Conservation (phyloP, 37 sponge, comb jelly and placozoan species). For the Oopsacas minuta region DNA sequence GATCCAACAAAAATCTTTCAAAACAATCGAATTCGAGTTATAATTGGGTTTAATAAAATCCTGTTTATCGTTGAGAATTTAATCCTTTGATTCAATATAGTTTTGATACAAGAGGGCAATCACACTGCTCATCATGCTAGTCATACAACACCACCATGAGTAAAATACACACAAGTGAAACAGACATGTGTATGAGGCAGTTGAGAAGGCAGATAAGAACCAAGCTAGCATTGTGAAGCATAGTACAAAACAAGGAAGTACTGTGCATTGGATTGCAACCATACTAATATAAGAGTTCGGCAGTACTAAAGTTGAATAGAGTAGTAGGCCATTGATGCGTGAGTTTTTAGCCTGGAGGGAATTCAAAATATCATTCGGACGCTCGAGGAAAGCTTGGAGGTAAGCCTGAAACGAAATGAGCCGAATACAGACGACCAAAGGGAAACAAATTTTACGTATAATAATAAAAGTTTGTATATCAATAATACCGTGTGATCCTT, state of each 20-base stretch:
- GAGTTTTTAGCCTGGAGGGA: neutral
- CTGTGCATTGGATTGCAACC: neutral
- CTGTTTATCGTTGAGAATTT: no score
- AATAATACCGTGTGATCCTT: neutral
- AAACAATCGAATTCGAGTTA: no score
- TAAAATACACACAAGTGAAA: neutral
- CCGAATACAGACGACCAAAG: neutral
- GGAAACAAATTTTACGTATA: neutral
- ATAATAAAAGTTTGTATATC: neutral
- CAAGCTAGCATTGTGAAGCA: neutral
- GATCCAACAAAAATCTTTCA: no score
- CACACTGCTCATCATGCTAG: neutral
- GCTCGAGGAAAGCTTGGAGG: neutral
- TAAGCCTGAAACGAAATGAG: neutral
- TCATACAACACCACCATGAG: neutral
- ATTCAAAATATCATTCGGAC: neutral
- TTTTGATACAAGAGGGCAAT: neutral
- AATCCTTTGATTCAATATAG: slow-evolving; percentile 13
- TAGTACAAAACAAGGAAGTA: neutral
- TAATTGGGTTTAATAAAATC: no score
- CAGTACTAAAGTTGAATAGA: neutral
- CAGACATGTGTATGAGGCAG: neutral
- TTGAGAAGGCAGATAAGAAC: neutral
- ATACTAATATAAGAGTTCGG: neutral
- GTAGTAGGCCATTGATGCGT: neutral